Evolutionary conservation across 2,888 invertebrate genomes (phyloP).

Genomic region (Amphipyra tragopoginis): DNA sequence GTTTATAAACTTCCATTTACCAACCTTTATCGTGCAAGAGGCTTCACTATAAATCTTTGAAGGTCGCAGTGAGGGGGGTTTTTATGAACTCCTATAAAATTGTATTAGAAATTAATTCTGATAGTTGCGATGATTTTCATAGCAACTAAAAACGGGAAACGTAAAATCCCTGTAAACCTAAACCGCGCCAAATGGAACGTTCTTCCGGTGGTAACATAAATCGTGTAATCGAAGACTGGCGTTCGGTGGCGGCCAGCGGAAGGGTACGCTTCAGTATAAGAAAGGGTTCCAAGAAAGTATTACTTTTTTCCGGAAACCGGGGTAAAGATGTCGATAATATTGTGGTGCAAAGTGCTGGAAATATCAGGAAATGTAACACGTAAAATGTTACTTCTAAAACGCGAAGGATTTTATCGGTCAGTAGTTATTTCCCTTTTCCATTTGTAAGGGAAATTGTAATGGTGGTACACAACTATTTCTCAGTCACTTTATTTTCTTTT

Average conservation of each 20-base stretch:
- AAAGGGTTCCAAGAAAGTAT: conserved; percentile 5
- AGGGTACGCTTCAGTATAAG: conserved; percentile 7
- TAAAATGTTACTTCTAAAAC: background rate
- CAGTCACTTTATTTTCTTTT: too few species aligned
- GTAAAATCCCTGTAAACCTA: conserved; percentile 1
- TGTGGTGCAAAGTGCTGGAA: background rate
- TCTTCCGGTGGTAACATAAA: conserved; percentile 30
- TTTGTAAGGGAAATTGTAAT: background rate
- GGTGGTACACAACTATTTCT: too few species aligned
- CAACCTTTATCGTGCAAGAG: too few species aligned
- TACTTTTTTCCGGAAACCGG: conserved; percentile 1
- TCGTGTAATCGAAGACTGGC: conserved; percentile 20
- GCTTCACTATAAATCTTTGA: too few species aligned
- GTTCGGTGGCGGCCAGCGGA: conserved; percentile 15
- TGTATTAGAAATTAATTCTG: too few species aligned
- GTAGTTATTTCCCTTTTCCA: background rate
- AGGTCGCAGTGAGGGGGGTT: too few species aligned
- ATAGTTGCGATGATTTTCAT: too few species aligned
- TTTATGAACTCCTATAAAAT: too few species aligned
- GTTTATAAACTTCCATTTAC: too few species aligned
- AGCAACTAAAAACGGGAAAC: too few species aligned
- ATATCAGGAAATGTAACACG: background rate
- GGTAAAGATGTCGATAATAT: conserved; percentile 4
- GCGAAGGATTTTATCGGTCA: background rate
- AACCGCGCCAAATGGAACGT: conserved; percentile 16